Percentiles rank a stretch among this genome's conserved stretches.
Conservation (phyloP, 2,888 invertebrate genomes). For the Pollenia amentaria region DNA sequence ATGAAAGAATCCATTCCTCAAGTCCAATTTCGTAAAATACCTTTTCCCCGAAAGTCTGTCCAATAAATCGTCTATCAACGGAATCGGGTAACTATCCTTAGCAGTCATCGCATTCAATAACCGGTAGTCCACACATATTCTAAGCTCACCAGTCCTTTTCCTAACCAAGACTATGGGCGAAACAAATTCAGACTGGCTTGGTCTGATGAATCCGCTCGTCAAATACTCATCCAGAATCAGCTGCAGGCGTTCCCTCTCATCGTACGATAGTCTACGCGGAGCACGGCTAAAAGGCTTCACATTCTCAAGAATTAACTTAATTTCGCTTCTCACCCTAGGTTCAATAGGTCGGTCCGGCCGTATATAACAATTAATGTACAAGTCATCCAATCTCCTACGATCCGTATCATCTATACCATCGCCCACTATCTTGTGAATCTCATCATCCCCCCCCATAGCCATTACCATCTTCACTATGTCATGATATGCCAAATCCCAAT, state of each 20-base stretch:
- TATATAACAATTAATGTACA: no score
- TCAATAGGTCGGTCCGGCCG: no score
- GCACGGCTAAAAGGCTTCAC: slow-evolving; percentile 56
- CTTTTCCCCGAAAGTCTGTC: slow-evolving; percentile 37
- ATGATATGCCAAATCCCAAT: no score
- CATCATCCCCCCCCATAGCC: no score
- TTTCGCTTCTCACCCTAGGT: slow-evolving; percentile 57
- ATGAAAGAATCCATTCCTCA: slow-evolving; percentile 48
- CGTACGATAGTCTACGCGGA: slow-evolving; percentile 56
- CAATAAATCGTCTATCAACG: slow-evolving; percentile 54
- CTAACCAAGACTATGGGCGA: slow-evolving; percentile 57
- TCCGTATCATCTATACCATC: no score
- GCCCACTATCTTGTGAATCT: no score
- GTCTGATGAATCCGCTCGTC: slow-evolving; percentile 23
- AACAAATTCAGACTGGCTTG: slow-evolving; percentile 51
- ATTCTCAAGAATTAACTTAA: slow-evolving; percentile 46
- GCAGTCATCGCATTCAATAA: slow-evolving; percentile 36
- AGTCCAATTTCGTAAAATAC: slow-evolving; percentile 57
- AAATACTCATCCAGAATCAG: slow-evolving; percentile 43
- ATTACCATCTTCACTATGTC: no score
- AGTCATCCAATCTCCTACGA: no score
- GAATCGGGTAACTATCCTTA: slow-evolving; percentile 55
- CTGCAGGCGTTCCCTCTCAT: slow-evolving; percentile 46
- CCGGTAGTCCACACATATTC: slow-evolving; percentile 61
- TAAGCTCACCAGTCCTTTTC: slow-evolving; percentile 45